Conservation (phyloP, 2,888 invertebrate species). For the Sinohyriopsis cumingii region DNA sequence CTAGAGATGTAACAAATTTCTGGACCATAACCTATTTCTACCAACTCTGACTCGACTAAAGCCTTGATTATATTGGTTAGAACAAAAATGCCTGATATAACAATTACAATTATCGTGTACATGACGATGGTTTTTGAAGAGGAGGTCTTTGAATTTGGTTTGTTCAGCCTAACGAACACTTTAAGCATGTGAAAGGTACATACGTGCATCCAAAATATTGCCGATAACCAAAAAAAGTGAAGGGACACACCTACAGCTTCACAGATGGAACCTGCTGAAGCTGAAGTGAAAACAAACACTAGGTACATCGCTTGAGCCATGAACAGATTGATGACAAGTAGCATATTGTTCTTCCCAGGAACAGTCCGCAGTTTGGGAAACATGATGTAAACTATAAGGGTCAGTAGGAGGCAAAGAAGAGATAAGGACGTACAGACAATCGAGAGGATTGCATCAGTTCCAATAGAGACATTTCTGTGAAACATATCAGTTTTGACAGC, state of each 20-base stretch:
- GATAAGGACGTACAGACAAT: slow-evolving; percentile 14
- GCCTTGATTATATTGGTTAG: slow-evolving; percentile 14
- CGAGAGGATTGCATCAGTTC: slow-evolving; percentile 9
- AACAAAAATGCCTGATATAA: slow-evolving; percentile 9
- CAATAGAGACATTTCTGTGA: too few relatives aligned
- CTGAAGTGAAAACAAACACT: slow-evolving; percentile 4
- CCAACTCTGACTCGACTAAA: not conserved
- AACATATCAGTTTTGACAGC: too few relatives aligned
- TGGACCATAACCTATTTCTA: slow-evolving; percentile 23
- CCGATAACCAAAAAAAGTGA: slow-evolving; percentile 26
- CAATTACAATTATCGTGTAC: slow-evolving; percentile 11
- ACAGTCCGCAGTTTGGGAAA: slow-evolving; percentile 20
- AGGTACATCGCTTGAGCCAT: slow-evolving; percentile 19
- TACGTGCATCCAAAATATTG: slow-evolving; percentile 33
- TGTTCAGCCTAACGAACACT: slow-evolving; percentile 5
- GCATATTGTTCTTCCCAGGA: slow-evolving; percentile 31
- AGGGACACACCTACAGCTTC: slow-evolving; percentile 16
- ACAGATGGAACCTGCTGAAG: slow-evolving; percentile 13
- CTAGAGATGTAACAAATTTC: slow-evolving; percentile 20
- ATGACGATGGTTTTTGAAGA: slow-evolving; percentile 8
- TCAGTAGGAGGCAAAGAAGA: slow-evolving; percentile 14
- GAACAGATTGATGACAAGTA: slow-evolving; percentile 11
- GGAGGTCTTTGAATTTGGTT: not conserved
- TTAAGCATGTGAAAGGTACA: slow-evolving; percentile 24
- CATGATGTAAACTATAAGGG: slow-evolving; percentile 13